A percentile compares a stretch with the other conserved stretches of the same genome.
These are phyloP conservation scores for Stigmatopora nigra DNA, from an alignment of 2,113 vertebrate species.

Conservation along the genomic window DNA sequence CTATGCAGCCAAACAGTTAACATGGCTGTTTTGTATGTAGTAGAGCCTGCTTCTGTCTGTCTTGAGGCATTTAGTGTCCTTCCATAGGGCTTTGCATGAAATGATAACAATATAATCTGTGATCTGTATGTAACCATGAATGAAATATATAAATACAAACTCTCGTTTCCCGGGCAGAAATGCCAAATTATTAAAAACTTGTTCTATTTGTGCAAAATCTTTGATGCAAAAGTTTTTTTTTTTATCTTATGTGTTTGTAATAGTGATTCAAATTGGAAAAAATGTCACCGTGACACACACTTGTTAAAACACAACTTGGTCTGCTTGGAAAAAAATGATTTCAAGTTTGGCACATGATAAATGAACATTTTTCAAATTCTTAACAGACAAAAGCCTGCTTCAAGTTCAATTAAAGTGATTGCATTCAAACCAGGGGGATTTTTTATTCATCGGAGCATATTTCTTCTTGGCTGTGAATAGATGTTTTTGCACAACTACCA, in stretches of 20 bases:
- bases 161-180: not conserved
- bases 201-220: not conserved
- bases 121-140: not conserved
- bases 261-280: not conserved
- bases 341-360: not conserved
- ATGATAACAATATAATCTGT: not conserved
- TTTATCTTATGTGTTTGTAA: not conserved
- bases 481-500: not conserved
- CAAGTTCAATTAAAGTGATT: not conserved
- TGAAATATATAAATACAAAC: not conserved
- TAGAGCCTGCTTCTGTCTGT: slow-evolving; percentile 10
- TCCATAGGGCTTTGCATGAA: not conserved
- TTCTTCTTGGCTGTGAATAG: not conserved
- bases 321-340: not conserved
- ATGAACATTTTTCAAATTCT: slow-evolving; percentile 1
- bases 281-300: not conserved
- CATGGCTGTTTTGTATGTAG: not conserved
- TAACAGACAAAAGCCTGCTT: not conserved
- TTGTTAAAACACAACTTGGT: not conserved
- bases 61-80: not conserved
- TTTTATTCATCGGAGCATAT: not conserved
- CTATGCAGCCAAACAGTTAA: not conserved
- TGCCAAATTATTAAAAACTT: not conserved
- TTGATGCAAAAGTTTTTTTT: not conserved
- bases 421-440: not conserved